Conservation (phyloP, 1,140 invertebrate species). For the Zaprionus ornatus region DNA sequence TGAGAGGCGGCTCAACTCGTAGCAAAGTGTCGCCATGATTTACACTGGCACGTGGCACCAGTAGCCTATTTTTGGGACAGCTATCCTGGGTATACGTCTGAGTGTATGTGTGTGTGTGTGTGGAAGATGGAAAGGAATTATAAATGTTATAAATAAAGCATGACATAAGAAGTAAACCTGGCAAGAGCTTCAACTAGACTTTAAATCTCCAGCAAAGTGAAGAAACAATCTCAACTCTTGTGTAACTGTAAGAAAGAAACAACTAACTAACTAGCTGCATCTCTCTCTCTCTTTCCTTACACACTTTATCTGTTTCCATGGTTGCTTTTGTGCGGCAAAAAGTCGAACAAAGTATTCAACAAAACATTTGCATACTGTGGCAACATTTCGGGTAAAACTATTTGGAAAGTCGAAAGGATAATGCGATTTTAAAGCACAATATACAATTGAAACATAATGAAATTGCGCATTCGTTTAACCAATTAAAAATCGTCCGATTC, state of each 20-base stretch:
- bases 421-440: neutral
- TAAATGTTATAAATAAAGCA: neutral
- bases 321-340: neutral
- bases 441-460: neutral
- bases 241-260: neutral
- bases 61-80: neutral
- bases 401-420: neutral
- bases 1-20: neutral
- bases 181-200: neutral
- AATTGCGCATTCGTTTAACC: neutral
- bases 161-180: neutral
- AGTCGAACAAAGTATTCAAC: neutral
- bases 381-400: neutral
- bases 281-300: neutral
- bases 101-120: neutral
- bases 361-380: conserved; percentile 2
- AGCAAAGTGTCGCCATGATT: neutral
- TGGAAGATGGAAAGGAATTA: neutral
- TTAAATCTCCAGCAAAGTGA: neutral
- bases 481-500: neutral
- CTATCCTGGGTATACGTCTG: neutral
- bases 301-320: neutral
- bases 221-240: neutral
- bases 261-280: neutral
- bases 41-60: neutral